Base-by-base conservation (phyloP, 2,797 vertebrate genomes). In the Platyrinchus mystaceus region DNA sequence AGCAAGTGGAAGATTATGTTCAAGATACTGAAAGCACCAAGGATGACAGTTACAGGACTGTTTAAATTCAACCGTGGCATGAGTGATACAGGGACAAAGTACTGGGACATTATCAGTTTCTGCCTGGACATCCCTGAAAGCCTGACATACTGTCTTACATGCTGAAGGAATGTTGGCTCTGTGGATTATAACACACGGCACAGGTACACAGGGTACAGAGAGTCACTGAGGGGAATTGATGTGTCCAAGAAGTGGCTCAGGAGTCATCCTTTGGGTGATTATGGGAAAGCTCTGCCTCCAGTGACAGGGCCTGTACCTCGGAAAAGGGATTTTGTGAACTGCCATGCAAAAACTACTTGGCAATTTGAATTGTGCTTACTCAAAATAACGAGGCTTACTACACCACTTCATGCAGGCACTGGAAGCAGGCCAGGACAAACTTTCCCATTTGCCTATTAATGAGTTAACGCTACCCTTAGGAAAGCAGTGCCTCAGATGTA, bases 381-480 rank as follows among this genome's bases (percentile, higher is more conserved):
- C 24, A 73, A 55, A 87, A 36, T 32, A 92, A 87, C 10, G 4
- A 71, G 52, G 84, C 66, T 89, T 68, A 66, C 63, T 9, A 12
- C n/a, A 70, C 68, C 63, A 41, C 79, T 34, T 68, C 52, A 66
- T 43, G 81, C 69, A 84, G 79, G 77, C 75, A 84, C 43, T 70
- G 74, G 88, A 84, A 73, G 47, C 7, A 70, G 85, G 80, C 19
- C 83, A 84, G 66, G 80, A 83, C 63, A 87, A 87, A 68, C 82
- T 68, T 80, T 70, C 89, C 93, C 94, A 46, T 93, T 95, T 94
- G 95, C 94, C 96, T 95, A 82, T 90, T 84, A 68, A 91, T 77
- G 94, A 93, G n/a, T 85, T 82, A 87, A 80, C 3, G 8, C 86
- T 52, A 69, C 67, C 63, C 36, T 36, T 43, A 81, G 28, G 52